Base-by-base conservation (phyloP, 2,888 invertebrate species). In the Dugesia japonica region DNA sequence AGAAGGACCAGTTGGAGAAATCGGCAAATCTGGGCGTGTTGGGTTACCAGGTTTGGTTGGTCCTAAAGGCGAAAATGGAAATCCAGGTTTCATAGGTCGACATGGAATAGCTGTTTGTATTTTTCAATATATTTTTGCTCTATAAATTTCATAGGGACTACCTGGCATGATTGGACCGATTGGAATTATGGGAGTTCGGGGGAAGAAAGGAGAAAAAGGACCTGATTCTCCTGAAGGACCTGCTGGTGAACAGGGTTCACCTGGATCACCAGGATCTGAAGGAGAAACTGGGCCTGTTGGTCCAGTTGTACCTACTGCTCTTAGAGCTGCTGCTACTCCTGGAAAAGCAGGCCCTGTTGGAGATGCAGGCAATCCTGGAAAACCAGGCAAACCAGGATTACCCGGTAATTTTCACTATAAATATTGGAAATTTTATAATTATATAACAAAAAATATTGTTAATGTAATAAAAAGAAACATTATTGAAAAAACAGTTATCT, bases 151-250 rank as follows among this genome's bases (percentile, higher is more conserved):
- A 38, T 13, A 38, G 38, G 75, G 75, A 17, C 72, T n/a, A 1
- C 26, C 42, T 74, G 75, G 75, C 9, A 13, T 26, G 27, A 72
- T 76, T 13, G 78, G 78, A 7, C 13, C 72, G 20, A 23, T 28
- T 1, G 78, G 78, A 1, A 28, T 23, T n/a, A 38, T 20, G 1
- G 79, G 79, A 27, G 26, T 73, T 9, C 23, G 56, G 17, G 79
- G 79, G 1, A 1, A 71, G 9, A 26, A n/a, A 27, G 75, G 72
- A n/a, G 23, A 26, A 23, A 7, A 26, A 15, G 75, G 75, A 1
- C 17, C 20, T 26, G 15, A 71, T 23, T 71, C 26, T 17, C 72
- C 26, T 23, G 7, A 9, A 15, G 75, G 71, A 17, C 26, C 20
- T 26, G 26, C 26, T 9, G 75, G 75, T 26, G 9, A n/a, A 9